phyloP scores from a whole-genome alignment of 2,797 vertebrate genomes.

The Arrhamphus sclerolepis region DNA sequence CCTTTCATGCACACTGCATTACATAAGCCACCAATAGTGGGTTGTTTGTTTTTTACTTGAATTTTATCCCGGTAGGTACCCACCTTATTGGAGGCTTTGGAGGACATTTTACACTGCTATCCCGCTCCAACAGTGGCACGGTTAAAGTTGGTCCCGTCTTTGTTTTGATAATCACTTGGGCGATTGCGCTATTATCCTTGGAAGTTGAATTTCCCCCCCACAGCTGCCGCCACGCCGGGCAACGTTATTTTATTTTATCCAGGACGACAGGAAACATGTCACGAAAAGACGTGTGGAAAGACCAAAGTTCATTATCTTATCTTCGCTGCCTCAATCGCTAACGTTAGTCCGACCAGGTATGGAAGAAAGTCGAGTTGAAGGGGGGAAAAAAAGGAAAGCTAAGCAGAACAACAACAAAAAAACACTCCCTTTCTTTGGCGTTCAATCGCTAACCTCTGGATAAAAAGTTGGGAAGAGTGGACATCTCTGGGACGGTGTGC shows the following conservation, averaged over 20 bases:
- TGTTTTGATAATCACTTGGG: slow-evolving; percentile 53
- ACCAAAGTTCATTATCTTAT: slow-evolving; percentile 86
- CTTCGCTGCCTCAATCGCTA: slow-evolving; percentile 44
- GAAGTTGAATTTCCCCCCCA: slow-evolving; percentile 68
- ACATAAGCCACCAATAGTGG: slow-evolving; percentile 23
- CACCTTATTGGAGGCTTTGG: slow-evolving; percentile 90
- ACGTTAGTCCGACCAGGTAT: slow-evolving; percentile 40
- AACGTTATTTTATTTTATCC: slow-evolving; percentile 78
- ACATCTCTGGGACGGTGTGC: slow-evolving; percentile 62
- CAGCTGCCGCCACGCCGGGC: slow-evolving; percentile 85
- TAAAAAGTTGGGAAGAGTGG: slow-evolving; percentile 68
- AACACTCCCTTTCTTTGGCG: slow-evolving; percentile 22
- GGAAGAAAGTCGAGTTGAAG: slow-evolving; percentile 26
- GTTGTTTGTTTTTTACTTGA: no score
- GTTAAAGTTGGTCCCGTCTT: slow-evolving; percentile 55
- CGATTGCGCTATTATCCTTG: slow-evolving; percentile 55
- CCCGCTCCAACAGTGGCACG: slow-evolving; percentile 57
- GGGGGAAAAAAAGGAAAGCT: neutral
- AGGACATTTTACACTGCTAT: slow-evolving; percentile 87
- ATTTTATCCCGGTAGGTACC: slow-evolving; percentile 62
- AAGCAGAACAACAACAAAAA: neutral
- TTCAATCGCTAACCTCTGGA: slow-evolving; percentile 62
- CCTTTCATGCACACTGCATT: slow-evolving; percentile 4
- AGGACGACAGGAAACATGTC: slow-evolving; percentile 79
- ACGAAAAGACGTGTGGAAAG: slow-evolving; percentile 71